Conservation (phyloP, 1,140 invertebrate genomes). For the Zophobas morio region DNA sequence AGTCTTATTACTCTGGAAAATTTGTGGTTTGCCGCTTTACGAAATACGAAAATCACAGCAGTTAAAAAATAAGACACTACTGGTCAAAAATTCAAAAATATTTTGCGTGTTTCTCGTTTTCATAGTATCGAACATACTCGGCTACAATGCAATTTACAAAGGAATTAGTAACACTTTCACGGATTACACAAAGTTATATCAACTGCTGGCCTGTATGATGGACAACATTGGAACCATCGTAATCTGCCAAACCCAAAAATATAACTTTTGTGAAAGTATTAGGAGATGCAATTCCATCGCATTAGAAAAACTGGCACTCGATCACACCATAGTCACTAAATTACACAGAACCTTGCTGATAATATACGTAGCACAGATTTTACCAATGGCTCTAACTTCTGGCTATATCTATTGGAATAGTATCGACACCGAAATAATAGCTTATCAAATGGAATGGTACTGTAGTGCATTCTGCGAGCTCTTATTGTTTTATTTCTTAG, state of each 20-base stretch:
- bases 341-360: background rate
- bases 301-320: too few species aligned
- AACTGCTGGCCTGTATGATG: background rate
- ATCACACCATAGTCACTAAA: background rate
- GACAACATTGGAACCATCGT: background rate
- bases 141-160: background rate
- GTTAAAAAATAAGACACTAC: background rate
- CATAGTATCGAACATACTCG: background rate
- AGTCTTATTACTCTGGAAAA: too few species aligned
- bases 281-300: too few species aligned
- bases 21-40: too few species aligned
- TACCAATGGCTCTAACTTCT: background rate
- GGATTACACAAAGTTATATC: background rate
- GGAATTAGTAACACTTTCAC: background rate
- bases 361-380: background rate
- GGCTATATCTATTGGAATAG: background rate
- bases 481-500: background rate
- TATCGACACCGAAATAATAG: background rate
- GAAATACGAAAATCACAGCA: too few species aligned
- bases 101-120: background rate
- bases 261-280: too few species aligned
- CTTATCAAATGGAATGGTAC: background rate
- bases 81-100: background rate
- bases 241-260: background rate
- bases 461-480: background rate